Conservation (phyloP, 2,888 invertebrate genomes). For the Thymelicus lineola region DNA sequence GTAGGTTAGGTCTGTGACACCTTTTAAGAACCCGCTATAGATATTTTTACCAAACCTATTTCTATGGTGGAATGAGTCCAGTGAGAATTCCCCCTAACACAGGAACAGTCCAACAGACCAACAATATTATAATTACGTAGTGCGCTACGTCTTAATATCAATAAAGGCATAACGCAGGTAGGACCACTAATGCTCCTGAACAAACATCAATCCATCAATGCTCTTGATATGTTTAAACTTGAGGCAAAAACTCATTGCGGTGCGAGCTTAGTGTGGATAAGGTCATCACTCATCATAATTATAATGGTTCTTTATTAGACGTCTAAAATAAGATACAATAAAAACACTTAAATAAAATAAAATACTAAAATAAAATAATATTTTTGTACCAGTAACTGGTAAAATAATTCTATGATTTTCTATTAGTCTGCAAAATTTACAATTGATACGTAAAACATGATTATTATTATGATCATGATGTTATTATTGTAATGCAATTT, state of each 20-base stretch:
- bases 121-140: conserved; percentile 67
- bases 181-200: conserved; percentile 67
- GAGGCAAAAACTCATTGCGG: conserved; percentile 57
- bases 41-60: neutral
- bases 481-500: too few species aligned
- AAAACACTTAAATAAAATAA: too few species aligned
- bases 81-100: conserved; percentile 1
- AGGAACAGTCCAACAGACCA: conserved; percentile 49
- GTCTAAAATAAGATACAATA: too few species aligned
- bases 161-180: conserved; percentile 68
- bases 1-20: too few species aligned
- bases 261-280: conserved; percentile 54
- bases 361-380: too few species aligned
- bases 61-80: neutral
- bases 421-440: too few species aligned
- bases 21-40: too few species aligned
- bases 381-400: too few species aligned
- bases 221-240: conserved; percentile 59
- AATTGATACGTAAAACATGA: too few species aligned
- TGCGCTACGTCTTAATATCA: conserved; percentile 72
- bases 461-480: too few species aligned
- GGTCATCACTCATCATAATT: neutral
- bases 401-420: too few species aligned
- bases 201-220: conserved; percentile 82
- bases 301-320: too few species aligned